Evolutionary conservation across 1,140 invertebrate species (phyloP), one percentile per base, ranked within the genome.

Genomic region (Drosophila melanica): DNA sequence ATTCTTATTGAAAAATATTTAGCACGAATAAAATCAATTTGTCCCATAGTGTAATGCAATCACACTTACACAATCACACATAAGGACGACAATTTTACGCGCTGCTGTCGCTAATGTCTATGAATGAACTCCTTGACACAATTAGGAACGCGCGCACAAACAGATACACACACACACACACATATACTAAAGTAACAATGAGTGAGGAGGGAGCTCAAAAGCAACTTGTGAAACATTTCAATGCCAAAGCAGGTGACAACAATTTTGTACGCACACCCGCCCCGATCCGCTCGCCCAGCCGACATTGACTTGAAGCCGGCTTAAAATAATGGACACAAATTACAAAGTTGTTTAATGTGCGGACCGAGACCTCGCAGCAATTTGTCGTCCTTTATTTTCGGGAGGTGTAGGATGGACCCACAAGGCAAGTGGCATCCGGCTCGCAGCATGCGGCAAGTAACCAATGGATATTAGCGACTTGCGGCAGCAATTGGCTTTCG

Each of bases 121-220:
- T 66, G 81, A 86, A 86, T 86, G 81, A 86, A 86, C 81, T 86
- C 77, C 81, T 86, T 86, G 81, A 86, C 81, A 86, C 81, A 86
- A 86, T 86, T 86, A 86, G 64, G 65, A 45, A 27, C 50, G 30
- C 62, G 54, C 50, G 30, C 62, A 44, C 59, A 42, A 35, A 41
- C 11, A 63, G 23, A 27, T 27, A 27, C 23, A 16, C 33, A 35
- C 44, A 62, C 45, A 35, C 48, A 30, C 45, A 44, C n/a, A 10
- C 20, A 23, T 3, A 23, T n/a, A n/a, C n/a, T n/a, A 23, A 23
- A 23, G 8, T 42, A 23, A 23, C 41, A 50, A 5, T 20, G 4
- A 54, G 37, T 14, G 37, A 16, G 16, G 23, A 39, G 27, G 48
- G 7, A 35, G 33, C 27, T 39, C 3, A 68, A 50, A 20, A 69